Evolutionary conservation across 2,888 invertebrate genomes (phyloP), one percentile per base, ranked within the genome.

Genomic region (Lochmaea crataegi): DNA sequence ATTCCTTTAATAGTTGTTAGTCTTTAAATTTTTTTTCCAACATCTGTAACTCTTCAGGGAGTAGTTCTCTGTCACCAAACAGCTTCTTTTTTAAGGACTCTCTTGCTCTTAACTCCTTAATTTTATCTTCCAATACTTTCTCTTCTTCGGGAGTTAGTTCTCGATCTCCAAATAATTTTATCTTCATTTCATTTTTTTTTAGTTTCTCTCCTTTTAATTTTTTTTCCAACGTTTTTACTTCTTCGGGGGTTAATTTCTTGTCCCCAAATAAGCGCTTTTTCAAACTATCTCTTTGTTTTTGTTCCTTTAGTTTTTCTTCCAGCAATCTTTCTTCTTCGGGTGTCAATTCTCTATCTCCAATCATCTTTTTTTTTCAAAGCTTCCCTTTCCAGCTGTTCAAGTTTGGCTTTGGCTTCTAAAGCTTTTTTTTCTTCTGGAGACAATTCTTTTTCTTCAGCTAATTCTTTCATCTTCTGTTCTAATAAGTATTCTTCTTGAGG

Each of bases 361-460:
- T n/a, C 32, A 32, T 7, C 32, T 32, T 32, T 7, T 32, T 32
- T 32, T 32, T 32, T 5, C n/a, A 32, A 32, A 32, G 11, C 12
- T 2, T 45, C 42, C 7, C n/a, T 48, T 48, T 48, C 14, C 6
- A 7, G n/a, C n/a, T n/a, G 14, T 48, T 14, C 48, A 48, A 48
- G 1, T 32, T 56, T 57, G 14, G 16, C 51, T 57, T 66, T 11
- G 3, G 26, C 2, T 38, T 66, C 67, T 26, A 56, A n/a, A 12
- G 48, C 6, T 51, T n/a, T 66, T 22, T 66, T 45, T 26, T 67
- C 10, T 56, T 14, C 57, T 41, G 48, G 14, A 48, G 11, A n/a
- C 3, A 48, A 14, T 48, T 48, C 14, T n/a, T 32, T 32, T 32
- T 32, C 26, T 5, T 3, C 4, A 0, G 51, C 6, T 16, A 16